A percentile compares a stretch with the other conserved stretches of the same genome.
Conservation (phyloP, 2,888 invertebrate species). For the Archips crataeganus region DNA sequence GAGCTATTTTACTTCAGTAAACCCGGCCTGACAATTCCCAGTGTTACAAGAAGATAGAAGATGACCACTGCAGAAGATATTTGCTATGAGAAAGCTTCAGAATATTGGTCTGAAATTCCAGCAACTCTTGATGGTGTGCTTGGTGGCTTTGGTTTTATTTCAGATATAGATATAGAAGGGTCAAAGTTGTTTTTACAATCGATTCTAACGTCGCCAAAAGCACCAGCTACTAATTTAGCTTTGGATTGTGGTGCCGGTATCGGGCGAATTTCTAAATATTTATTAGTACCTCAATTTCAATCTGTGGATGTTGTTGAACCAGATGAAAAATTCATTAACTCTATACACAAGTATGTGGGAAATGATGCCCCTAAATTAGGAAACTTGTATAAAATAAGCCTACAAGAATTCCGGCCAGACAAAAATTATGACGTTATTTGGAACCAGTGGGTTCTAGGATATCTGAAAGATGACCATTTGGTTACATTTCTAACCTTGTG, state of each 20-base stretch:
- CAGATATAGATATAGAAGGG: slow-evolving; percentile 93
- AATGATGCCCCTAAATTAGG: slow-evolving; percentile 86
- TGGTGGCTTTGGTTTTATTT: slow-evolving; percentile 96
- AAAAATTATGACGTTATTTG: slow-evolving; percentile 97
- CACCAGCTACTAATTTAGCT: slow-evolving; percentile 87
- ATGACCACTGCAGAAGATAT: slow-evolving; percentile 55
- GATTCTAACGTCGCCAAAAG: slow-evolving; percentile 68
- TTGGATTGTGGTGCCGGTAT: slow-evolving; percentile 99
- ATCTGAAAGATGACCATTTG: slow-evolving; percentile 94
- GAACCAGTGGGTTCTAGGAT: slow-evolving; percentile 98
- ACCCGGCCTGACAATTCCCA: not conserved
- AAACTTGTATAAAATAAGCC: slow-evolving; percentile 88
- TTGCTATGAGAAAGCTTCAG: slow-evolving; percentile 89
- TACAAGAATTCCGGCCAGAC: slow-evolving; percentile 94
- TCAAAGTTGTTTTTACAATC: slow-evolving; percentile 92
- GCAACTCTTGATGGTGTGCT: slow-evolving; percentile 97
- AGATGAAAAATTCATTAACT: slow-evolving; percentile 92
- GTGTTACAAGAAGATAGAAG: not conserved
- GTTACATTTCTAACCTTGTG: slow-evolving; percentile 89
- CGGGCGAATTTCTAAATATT: slow-evolving; percentile 95
- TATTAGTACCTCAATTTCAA: slow-evolving; percentile 93
- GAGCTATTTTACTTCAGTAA: not conserved
- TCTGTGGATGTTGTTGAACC: slow-evolving; percentile 97
- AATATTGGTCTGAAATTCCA: slow-evolving; percentile 96
- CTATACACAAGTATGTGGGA: slow-evolving; percentile 86